These are phyloP conservation scores for Anguilla pacifica DNA, from an alignment of 2,797 vertebrate species.

Conservation along the genomic window DNA sequence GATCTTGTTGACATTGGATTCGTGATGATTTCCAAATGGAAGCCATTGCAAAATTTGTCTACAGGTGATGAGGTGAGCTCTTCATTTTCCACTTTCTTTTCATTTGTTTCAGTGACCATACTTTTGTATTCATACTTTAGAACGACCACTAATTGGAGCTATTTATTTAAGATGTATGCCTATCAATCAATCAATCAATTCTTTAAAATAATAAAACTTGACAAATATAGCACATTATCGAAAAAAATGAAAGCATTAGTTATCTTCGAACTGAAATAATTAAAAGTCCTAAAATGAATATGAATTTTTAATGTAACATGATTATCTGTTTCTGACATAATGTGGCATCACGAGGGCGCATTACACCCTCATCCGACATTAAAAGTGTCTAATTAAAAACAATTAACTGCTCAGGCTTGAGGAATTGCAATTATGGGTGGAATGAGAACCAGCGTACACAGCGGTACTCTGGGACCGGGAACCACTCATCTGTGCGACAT, in stretches of 20 bases:
- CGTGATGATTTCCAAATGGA: background rate
- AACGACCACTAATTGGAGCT: background rate
- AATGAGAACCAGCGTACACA: background rate
- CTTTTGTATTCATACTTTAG: background rate
- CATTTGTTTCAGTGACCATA: background rate
- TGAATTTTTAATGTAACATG: background rate
- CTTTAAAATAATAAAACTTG: background rate
- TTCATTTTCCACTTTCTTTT: too few relatives aligned
- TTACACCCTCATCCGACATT: background rate
- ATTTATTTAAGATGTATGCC: background rate
- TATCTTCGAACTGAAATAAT: background rate
- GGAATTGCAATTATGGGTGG: background rate
- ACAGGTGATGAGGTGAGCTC: too few relatives aligned
- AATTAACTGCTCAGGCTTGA: background rate
- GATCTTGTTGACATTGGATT: background rate
- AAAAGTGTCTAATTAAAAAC: background rate
- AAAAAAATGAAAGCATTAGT: background rate
- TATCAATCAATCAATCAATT: background rate
- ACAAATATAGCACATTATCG: background rate
- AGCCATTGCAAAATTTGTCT: background rate
- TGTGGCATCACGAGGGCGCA: background rate
- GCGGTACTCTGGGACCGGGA: background rate
- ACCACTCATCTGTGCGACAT: background rate
- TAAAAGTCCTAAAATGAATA: background rate
- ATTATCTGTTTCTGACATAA: conserved; percentile 10